Percentiles rank a stretch among this genome's conserved stretches.
These are phyloP conservation scores for Sturnus vulgaris DNA, from an alignment of 2,113 vertebrate genomes.

Conservation along the genomic window DNA sequence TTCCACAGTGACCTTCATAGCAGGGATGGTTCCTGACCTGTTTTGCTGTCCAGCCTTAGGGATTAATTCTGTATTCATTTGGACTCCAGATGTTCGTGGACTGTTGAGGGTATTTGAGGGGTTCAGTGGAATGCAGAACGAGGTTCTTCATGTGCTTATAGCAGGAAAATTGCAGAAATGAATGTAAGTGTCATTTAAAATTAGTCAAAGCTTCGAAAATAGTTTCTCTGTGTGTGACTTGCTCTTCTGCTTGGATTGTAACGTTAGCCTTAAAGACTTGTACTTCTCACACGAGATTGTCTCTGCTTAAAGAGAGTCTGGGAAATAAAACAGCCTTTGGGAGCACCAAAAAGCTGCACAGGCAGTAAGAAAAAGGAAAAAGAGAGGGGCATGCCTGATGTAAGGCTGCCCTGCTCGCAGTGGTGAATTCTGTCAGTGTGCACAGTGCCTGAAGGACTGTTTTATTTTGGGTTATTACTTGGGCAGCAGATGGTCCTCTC, in stretches of 20 bases:
- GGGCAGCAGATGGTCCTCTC: conserved; percentile 18
- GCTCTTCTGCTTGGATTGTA: conserved; percentile 33
- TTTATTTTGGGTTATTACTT: conserved; percentile 41
- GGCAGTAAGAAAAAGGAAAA: neutral
- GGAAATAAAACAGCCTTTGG: conserved; percentile 37
- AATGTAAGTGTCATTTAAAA: conserved; percentile 28
- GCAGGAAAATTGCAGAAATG: conserved; percentile 30
- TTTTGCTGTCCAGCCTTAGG: neutral
- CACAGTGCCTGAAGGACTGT: conserved; percentile 9
- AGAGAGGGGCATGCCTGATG: neutral
- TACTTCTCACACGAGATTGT: neutral
- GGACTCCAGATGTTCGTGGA: neutral
- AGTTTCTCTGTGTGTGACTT: neutral
- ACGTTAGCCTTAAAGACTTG: conserved; percentile 38
- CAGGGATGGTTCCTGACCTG: neutral
- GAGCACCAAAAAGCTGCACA: neutral
- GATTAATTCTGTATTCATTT: conserved; percentile 14
- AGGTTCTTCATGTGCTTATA: neutral
- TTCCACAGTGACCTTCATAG: neutral
- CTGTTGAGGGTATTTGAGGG: neutral
- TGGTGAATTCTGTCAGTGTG: neutral
- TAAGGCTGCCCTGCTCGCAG: neutral
- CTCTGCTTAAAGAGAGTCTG: conserved; percentile 1
- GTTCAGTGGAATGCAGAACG: neutral
- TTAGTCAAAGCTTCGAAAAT: neutral